Evolutionary conservation across 1,140 invertebrate species (phyloP), one percentile per base, ranked within the genome.

Genomic region (Lerema accius): DNA sequence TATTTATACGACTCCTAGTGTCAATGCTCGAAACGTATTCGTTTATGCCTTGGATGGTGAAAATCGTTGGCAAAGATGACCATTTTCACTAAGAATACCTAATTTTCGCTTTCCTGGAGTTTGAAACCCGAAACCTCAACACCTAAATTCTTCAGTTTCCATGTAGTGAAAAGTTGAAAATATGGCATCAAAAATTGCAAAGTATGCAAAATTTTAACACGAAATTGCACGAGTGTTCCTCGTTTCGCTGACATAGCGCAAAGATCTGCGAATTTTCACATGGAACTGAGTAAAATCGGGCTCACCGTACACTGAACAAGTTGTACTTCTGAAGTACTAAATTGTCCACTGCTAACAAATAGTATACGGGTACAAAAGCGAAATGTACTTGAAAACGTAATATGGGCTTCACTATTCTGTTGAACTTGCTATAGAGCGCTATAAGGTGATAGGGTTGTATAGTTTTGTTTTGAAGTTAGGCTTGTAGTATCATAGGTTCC

Each of bases 191-290:
- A 17, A 51, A 51, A 11, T 39, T 17, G 32, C 7, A 7, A 16
- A n/a, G 49, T 32, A 49, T 51, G 35, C 49, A 51, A 11, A 51
- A 19, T 19, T 51, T 19, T 16, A 17, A 32, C 32, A 39, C 37
- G 32, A 9, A 51, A 51, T 19, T 37, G 32, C 10, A 11, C 15
- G 35, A 51, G 16, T 28, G 46, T 32, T 35, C 4, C 7, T 37
- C 15, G 37, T 39, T 51, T 10, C 16, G 32, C 49, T 51, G 49
- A 51, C 49, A 39, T 39, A 51, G 15, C 32, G 4, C 15, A 51
- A 39, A 51, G 32, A 17, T 19, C 39, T 51, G 49, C 9, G 14
- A 50, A 49, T 32, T 28, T 49, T 32, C 6, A 16, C 23, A 15
- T 15, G 6, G 14, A 14, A 49, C 7, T 26, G 26, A 49, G 13